Base-by-base conservation (phyloP, 1,140 invertebrate species). In the Macrobrachium nipponense region DNA sequence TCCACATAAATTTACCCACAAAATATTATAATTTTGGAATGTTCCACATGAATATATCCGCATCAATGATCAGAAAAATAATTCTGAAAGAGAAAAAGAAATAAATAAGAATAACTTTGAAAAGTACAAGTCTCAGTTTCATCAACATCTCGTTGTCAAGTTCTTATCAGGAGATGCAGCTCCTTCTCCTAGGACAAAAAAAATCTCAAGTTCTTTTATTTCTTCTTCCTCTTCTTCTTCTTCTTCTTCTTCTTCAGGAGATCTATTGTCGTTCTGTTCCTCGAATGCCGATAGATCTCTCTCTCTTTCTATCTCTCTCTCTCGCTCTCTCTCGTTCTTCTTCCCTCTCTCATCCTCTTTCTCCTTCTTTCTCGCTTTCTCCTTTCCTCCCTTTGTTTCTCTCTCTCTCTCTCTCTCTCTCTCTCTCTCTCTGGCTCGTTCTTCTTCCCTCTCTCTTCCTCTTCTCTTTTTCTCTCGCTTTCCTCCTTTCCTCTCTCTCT, bases 371-470 rank as follows among this genome's bases (percentile, higher is more conserved):
- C 1, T 17, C 8, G 2, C 73, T 36, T n/a, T 76, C 73, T 76
- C 73, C 12, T n/a, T 76, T 43, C 12, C 73, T 76, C 73, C 44
- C 36, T 44, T n/a, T 44, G 23, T 44, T 11, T 44, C 20, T 44
- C 43, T 36, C 73, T 76, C 73, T 76, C 73, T 76, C 73, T 76
- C 43, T 76, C 73, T 76, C 73, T 76, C 73, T 76, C 73, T 76
- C 73, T 76, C 23, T 76, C 73, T 76, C 73, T 76, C 27, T 76
- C 73, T 76, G 6, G 6, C 1, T 17, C 8, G 2, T 23, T 15
- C 43, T 12, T 44, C 15, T 44, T 36, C 27, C 5, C 68, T 23
- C 68, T 23, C 27, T 27, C 68, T 27, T 7, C 2, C 68, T 27
- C 20, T 12, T 43, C 43, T 36, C 14, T 23, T 7, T 27, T 7